Evolutionary conservation across 2,113 vertebrate species (phyloP).

Genomic region (Pelecanoides urinatrix): DNA sequence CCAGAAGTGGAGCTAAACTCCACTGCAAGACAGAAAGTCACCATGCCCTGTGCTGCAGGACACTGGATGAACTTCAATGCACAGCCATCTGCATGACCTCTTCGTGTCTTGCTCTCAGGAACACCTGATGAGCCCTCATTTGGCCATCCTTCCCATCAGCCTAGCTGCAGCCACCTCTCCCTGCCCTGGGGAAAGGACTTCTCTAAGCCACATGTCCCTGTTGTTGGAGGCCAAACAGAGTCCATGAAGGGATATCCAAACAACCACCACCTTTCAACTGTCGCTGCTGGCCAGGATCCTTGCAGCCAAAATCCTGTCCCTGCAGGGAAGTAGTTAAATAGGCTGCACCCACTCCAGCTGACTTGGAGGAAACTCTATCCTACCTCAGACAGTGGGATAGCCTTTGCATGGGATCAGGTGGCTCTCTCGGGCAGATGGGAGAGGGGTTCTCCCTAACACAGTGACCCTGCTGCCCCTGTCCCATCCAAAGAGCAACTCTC

Average conservation of each 20-base stretch:
- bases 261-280: neutral
- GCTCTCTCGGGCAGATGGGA: neutral
- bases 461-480: neutral
- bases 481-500: neutral
- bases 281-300: neutral
- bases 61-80: neutral
- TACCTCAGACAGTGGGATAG: neutral
- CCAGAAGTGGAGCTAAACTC: neutral
- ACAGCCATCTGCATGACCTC: neutral
- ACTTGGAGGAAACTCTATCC: neutral
- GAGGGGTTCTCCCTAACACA: neutral
- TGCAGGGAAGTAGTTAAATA: neutral
- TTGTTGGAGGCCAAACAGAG: neutral
- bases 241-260: neutral
- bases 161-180: neutral
- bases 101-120: neutral
- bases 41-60: neutral
- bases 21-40: neutral
- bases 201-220: neutral
- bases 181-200: neutral
- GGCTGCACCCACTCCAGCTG: neutral
- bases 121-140: neutral
- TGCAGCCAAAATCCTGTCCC: neutral
- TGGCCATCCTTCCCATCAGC: neutral
- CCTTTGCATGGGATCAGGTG: neutral